Percentiles rank a stretch among this genome's conserved stretches.
These are phyloP conservation scores for Anseranas semipalmata DNA, from an alignment of 2,113 vertebrate genomes.

Conservation along the genomic window DNA sequence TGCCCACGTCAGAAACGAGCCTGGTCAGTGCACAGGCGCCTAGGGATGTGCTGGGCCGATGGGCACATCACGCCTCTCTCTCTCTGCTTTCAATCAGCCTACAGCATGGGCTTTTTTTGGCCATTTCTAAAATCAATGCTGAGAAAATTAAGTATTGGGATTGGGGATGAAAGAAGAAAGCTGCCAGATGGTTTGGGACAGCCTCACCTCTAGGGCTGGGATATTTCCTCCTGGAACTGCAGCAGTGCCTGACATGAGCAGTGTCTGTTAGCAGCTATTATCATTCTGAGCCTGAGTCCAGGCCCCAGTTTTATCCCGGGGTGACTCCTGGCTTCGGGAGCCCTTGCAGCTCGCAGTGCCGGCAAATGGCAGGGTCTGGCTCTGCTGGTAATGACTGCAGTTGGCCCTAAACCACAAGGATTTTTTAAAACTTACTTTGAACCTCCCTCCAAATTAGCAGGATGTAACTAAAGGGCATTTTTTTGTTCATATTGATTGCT, in stretches of 20 bases:
- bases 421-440: not conserved
- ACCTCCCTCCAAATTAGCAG: not conserved
- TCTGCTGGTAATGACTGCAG: not conserved
- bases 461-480: not conserved
- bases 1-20: not conserved
- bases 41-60: not conserved
- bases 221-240: not conserved
- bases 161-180: not conserved
- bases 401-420: not conserved
- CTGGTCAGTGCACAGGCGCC: rapidly evolving
- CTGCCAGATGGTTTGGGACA: not conserved
- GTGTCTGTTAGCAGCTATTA: not conserved
- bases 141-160: not conserved
- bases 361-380: not conserved
- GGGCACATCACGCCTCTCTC: not conserved
- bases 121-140: not conserved
- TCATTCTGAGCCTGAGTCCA: not conserved
- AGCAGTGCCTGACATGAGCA: not conserved
- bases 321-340: not conserved
- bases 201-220: not conserved
- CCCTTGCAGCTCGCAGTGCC: rapidly evolving
- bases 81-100: not conserved
- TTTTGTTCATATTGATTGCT: not conserved
- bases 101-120: not conserved
- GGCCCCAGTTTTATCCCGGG: not conserved